Base-by-base conservation (phyloP, 2,797 vertebrate species). In the Eulemur mongoz region DNA sequence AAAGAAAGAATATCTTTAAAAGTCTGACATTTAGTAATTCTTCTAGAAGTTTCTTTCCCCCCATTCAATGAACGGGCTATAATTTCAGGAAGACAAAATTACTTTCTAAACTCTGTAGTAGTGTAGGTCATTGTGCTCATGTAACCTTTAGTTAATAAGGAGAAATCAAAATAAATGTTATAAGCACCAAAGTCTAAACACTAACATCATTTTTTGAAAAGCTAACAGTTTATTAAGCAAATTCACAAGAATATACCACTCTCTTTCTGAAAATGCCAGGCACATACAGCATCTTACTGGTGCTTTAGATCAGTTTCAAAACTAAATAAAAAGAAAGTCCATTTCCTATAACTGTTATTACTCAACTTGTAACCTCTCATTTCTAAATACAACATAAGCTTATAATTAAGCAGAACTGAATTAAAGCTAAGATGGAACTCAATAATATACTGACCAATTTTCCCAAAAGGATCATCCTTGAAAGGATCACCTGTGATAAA, bases 401-500 rank as follows among this genome's bases (percentile, higher is more conserved):
- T 84, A 92, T 59, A 92, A 91, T 96, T 81, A 92, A 94, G 54
- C 17, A 84, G 35, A 97, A 85, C 25, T 35, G 65, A 89, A 94
- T 81, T 76, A 83, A 63, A 88, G 79, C 48, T 72, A 95, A 92
- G 65, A 54, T 84, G 7, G 0, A 48, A 81, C 30, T 89, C 78
- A 97, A 0, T 57, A 84, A 97, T 72, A 89, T 95, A 98, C 98
- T 98, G 94, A 99, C 99, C 99, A 80, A 99, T 99, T 99, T 99
- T 99, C 94, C 99, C 99, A 99, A 99, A 99, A 48, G 99, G 99
- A 98, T 99, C 99, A 97, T 99, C 99, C 97, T 99, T 99, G 97
- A 99, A 99, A 83, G 99, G 99, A 98, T 99, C 99, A 85, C 98
- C 99, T 99, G 94, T 93, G 89, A 79, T 98, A 96, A 97, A 96